These are phyloP conservation scores for Acromyrmex heyeri DNA, from an alignment of 1,140 invertebrate genomes.

Conservation along the genomic window DNA sequence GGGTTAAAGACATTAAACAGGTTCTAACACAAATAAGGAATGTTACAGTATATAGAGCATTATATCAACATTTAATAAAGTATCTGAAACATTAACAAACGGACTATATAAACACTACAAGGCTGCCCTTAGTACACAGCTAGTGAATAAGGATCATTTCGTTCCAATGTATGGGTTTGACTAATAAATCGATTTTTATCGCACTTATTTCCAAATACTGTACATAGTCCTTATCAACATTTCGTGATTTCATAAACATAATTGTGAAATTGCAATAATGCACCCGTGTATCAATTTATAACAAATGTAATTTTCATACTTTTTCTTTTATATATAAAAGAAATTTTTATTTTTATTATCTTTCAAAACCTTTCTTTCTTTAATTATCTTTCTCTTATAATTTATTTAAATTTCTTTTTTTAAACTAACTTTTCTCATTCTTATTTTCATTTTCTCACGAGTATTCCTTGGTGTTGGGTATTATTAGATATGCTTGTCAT, in stretches of 20 bases:
- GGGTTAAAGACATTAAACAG: conserved; percentile 77
- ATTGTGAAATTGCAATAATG: conserved; percentile 39
- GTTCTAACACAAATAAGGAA: conserved; percentile 83
- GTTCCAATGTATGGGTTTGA: conserved; percentile 19
- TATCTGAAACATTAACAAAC: conserved; percentile 86
- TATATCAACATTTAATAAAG: conserved; percentile 87
- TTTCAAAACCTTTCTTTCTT: conserved; percentile 37
- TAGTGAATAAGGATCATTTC: conserved; percentile 77
- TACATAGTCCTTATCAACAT: conserved; percentile 23
- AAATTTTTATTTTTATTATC: background rate
- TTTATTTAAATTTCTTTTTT: conserved; percentile 29
- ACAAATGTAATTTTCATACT: conserved; percentile 24
- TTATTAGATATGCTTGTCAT: conserved; percentile 82
- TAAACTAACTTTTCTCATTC: conserved; percentile 64
- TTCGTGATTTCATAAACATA: conserved; percentile 38
- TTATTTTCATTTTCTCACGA: conserved; percentile 45
- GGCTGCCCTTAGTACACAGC: conserved; percentile 80
- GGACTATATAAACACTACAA: conserved; percentile 84
- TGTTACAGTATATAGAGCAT: conserved; percentile 82
- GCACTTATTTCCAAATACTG: conserved; percentile 28
- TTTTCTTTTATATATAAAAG: conserved; percentile 10
- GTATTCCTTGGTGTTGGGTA: conserved; percentile 82
- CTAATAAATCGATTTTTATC: conserved; percentile 18
- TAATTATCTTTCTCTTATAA: background rate
- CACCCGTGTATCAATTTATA: conserved; percentile 39